Base-by-base conservation (phyloP, 2,888 invertebrate species). In the Hydrotaea diabolus region DNA sequence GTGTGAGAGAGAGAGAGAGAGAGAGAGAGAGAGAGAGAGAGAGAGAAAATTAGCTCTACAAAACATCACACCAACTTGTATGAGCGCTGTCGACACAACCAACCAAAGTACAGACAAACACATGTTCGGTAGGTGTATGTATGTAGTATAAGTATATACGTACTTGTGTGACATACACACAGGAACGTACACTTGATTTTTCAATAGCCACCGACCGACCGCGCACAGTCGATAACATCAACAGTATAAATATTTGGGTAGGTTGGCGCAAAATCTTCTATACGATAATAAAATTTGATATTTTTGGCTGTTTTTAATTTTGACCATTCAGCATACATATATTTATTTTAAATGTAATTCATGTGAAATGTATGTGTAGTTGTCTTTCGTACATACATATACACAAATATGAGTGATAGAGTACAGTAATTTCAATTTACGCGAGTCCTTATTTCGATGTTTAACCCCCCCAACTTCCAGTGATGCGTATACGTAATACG, bases 211-310 rank as follows among this genome's bases (percentile, higher is more conserved):
- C 23, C 62, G 11, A 39, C 11, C 39, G 11, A 39, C 11, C 39
- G 11, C 3, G 36, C 39, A 39, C 69, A 43, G 23, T 7, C 66
- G 82, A 79, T 76, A 82, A 76, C 82, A 79, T 79, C 79, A 82
- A 82, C 78, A 82, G 43, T 78, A 76, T 82, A 72, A 75, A 64
- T 71, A 79, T 72, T 82, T 76, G 82, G 82, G 76, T 82, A 82
- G 82, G 82, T 82, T 82, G 71, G 71, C 62, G 39, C 72, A 72
- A 76, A 73, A 55, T 43, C 26, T n/a, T n/a, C n/a, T 59, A 73
- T 73, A 36, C 64, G 21, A 17, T 53, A 72, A 78, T 19, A 53
- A 49, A 11, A 46, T 9, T 69, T 39, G 31, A 31, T 26, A 49
- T 7, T 55, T 21, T 55, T 21, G 19, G 9, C 36, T 66, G 11